Evolutionary conservation across 2,797 vertebrate species (phyloP).

Genomic region (Ceryle rudis): DNA sequence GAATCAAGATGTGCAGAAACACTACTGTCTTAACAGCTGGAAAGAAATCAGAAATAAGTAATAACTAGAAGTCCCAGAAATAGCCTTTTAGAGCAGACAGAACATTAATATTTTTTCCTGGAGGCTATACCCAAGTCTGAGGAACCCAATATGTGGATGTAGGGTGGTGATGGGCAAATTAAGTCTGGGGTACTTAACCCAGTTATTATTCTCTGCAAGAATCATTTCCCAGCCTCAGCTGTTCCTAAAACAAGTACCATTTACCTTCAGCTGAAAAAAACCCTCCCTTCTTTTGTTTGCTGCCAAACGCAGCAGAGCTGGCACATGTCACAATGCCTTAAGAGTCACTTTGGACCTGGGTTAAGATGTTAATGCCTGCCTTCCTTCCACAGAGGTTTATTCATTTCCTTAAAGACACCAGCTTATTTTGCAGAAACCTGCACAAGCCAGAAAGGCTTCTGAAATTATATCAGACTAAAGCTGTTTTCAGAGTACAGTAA

Average conservation of each 20-base stretch:
- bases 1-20: not conserved
- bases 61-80: not conserved
- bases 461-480: not conserved
- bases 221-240: not conserved
- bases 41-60: not conserved
- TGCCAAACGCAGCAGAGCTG: not conserved
- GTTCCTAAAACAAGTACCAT: not conserved
- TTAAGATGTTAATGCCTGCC: not conserved
- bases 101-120: not conserved
- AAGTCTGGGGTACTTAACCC: not conserved
- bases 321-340: not conserved
- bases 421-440: not conserved
- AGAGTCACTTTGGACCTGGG: rapidly evolving
- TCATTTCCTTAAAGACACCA: not conserved
- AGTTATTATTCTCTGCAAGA: not conserved
- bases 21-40: not conserved
- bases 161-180: not conserved
- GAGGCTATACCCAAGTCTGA: not conserved
- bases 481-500: not conserved
- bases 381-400: not conserved
- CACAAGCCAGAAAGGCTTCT: not conserved
- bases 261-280: not conserved
- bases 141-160: not conserved
- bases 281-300: not conserved
- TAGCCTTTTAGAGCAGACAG: not conserved